These are phyloP conservation scores for Pecten maximus DNA, from an alignment of 2,888 invertebrate genomes.

Conservation along the genomic window DNA sequence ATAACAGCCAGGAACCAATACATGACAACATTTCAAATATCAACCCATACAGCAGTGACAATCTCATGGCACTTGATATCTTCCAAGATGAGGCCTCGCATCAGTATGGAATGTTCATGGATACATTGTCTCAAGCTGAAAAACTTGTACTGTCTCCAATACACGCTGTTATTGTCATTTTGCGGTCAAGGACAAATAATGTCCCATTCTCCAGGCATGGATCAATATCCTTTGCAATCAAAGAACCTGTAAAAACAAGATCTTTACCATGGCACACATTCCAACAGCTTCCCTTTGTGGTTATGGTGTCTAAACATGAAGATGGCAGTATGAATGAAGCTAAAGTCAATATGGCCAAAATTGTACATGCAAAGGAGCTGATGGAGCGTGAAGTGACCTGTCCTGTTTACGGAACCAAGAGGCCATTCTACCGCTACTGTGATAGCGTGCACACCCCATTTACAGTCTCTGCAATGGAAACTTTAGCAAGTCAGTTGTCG, in stretches of 20 bases:
- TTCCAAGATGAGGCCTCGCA: too few species aligned
- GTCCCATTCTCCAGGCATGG: not conserved
- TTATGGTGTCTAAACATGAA: not conserved
- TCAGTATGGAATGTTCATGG: too few species aligned
- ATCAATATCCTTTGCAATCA: not conserved
- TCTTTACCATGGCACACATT: conserved; percentile 22
- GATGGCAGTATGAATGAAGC: not conserved
- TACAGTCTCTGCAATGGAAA: not conserved
- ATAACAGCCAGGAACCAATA: not conserved
- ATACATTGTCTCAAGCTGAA: too few species aligned
- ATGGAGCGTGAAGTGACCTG: not conserved
- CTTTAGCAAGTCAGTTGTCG: not conserved
- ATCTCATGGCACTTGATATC: not conserved
- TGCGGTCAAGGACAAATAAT: not conserved
- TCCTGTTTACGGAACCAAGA: not conserved
- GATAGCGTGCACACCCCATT: not conserved
- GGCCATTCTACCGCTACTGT: not conserved
- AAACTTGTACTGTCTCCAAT: too few species aligned
- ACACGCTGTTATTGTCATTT: not conserved
- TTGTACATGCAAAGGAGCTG: not conserved
- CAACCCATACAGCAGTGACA: not conserved
- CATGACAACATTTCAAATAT: not conserved
- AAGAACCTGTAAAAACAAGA: too few species aligned
- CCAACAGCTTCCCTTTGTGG: not conserved
- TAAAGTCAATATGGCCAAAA: not conserved